Base-by-base conservation (phyloP, 2,888 invertebrate genomes). In the Hypolimnas misippus region DNA sequence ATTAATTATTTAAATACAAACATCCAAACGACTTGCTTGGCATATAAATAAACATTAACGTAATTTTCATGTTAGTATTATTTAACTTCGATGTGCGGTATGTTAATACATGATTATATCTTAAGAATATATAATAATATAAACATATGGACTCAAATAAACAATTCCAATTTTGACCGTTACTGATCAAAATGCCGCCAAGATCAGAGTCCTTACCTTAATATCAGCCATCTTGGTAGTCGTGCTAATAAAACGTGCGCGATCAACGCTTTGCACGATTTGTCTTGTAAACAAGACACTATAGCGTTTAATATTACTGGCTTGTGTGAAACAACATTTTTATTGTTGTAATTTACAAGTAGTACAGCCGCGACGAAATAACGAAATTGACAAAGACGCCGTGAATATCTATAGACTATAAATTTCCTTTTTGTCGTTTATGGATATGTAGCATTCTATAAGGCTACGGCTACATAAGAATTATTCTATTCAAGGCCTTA, bases 221-320 rank as follows among this genome's bases (percentile, higher is more conserved):
- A 92, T 91, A 92, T 92, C 92, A 88, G 92, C 91, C 92, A 92
- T 92, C 82, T 91, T 92, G 86, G 73, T 71, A 63, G 75, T 75
- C 65, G 77, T 84, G 76, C 75, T 79, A 74, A 77, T 77, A 76
- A 76, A 78, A 74, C 80, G 80, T 75, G 73, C 76, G 85, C 85
- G 86, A 85, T 87, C 81, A 81, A 87, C 85, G 89, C 89, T 75
- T 78, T 70, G 72, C 72, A 78, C 71, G 64, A 75, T 79, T 75
- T 76, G 79, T 76, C 79, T 82, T 73, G 75, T 71, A 71, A 79
- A 75, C 74, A 84, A 77, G 75, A 78, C 76, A 69, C 76, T 77
- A 71, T 74, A 68, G 72, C 70, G 66, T 74, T 73, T 81, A 81
- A 75, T 75, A 71, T 70, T 75, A 71, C 67, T 76, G 59, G 70